Evolutionary conservation across 2,888 invertebrate species (phyloP).

Genomic region (Artemia sinica): DNA sequence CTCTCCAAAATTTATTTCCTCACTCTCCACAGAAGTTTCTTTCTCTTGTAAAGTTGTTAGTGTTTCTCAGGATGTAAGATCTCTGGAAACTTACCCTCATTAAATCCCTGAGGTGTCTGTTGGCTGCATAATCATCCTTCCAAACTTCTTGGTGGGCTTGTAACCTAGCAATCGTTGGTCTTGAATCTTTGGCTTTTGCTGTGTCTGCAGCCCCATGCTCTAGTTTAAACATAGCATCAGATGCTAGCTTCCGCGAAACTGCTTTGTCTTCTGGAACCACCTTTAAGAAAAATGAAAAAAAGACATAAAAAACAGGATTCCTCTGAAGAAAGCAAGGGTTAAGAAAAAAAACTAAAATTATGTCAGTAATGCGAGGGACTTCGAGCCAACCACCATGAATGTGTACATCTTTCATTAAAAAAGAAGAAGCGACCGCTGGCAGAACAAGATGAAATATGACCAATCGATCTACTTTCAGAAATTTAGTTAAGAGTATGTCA

Average conservation of each 20-base stretch:
- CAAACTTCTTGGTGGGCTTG: conserved; percentile 62
- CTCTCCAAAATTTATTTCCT: no score
- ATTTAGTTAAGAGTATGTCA: no score
- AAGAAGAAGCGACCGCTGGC: no score
- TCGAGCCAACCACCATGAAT: no score
- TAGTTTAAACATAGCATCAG: conserved; percentile 93
- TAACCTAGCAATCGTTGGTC: conserved; percentile 53
- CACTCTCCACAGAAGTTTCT: no score
- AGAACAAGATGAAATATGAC: no score
- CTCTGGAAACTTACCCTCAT: conserved; percentile 51
- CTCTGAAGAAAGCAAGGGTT: no score
- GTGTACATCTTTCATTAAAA: no score
- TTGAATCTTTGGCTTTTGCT: conserved; percentile 47
- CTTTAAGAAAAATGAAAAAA: conserved; percentile 21
- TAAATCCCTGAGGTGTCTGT: conserved; percentile 58
- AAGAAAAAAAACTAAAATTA: no score
- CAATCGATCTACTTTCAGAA: no score
- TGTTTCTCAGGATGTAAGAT: neutral
- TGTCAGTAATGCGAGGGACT: no score
- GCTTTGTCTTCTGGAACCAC: conserved; percentile 80
- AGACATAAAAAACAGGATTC: no score
- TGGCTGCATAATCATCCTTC: conserved; percentile 84
- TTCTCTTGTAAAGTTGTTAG: neutral
- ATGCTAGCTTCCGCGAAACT: conserved; percentile 66
- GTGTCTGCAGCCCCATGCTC: conserved; percentile 77